Conservation (phyloP, 2,888 invertebrate genomes). For the Ectemnius cavifrons region DNA sequence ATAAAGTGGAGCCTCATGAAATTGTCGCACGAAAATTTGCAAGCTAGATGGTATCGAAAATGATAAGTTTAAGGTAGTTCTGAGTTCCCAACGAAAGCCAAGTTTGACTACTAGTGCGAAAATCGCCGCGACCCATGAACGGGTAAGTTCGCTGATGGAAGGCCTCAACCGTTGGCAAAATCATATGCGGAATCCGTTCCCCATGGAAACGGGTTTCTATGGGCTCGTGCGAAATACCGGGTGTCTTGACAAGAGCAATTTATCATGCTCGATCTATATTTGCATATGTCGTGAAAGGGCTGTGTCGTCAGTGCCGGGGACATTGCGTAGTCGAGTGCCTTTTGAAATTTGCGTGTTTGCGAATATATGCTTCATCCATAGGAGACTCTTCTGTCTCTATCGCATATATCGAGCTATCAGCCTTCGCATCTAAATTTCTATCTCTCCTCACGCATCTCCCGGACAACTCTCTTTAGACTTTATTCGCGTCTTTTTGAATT, state of each 20-base stretch:
- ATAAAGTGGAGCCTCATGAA: too few relatives aligned
- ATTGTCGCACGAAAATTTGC: not conserved
- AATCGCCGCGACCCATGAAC: conserved; percentile 41
- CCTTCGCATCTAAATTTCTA: conserved; percentile 44
- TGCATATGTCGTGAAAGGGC: conserved; percentile 77
- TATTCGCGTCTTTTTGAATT: conserved; percentile 33
- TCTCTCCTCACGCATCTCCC: conserved; percentile 35
- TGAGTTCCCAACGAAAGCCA: conserved; percentile 42
- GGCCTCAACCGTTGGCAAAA: conserved; percentile 70
- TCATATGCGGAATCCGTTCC: conserved; percentile 71
- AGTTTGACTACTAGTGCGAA: conserved; percentile 30
- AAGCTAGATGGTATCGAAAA: not conserved
- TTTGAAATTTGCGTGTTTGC: conserved; percentile 78
- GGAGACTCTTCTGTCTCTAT: conserved; percentile 9
- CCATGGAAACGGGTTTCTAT: conserved; percentile 73
- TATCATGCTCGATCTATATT: conserved; percentile 78
- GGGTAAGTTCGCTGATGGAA: conserved; percentile 26
- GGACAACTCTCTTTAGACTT: not conserved
- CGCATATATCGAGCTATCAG: conserved; percentile 21
- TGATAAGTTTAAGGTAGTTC: not conserved
- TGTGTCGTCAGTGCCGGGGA: conserved; percentile 71
- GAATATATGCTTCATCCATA: conserved; percentile 68
- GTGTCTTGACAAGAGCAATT: conserved; percentile 78
- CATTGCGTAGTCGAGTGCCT: conserved; percentile 77
- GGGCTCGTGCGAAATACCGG: conserved; percentile 77